These are phyloP conservation scores for Pasiphila rectangulata DNA, from an alignment of 2,888 invertebrate species.

Conservation along the genomic window DNA sequence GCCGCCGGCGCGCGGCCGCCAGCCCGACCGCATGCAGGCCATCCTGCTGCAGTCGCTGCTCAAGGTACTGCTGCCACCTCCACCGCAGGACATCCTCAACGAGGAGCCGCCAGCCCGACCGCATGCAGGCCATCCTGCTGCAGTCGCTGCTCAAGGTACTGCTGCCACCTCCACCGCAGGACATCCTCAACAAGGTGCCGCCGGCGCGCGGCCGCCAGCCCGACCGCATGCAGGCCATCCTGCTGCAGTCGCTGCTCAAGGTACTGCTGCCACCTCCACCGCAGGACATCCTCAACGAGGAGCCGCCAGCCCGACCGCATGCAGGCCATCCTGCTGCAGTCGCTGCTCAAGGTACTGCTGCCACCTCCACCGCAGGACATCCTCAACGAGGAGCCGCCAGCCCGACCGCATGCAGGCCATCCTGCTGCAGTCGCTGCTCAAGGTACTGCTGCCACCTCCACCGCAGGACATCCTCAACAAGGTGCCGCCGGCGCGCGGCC, in stretches of 20 bases:
- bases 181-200: conserved; percentile 97
- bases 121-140: too few species aligned
- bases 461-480: conserved; percentile 92
- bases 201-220: conserved; percentile 77
- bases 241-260: too few species aligned
- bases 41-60: too few species aligned
- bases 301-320: conserved; percentile 87
- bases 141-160: too few species aligned
- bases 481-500: conserved; percentile 88
- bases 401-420: conserved; percentile 72
- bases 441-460: conserved; percentile 69
- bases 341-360: too few species aligned
- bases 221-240: conserved; percentile 73
- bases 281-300: conserved; percentile 93
- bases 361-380: conserved; percentile 94
- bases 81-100: conserved; percentile 96
- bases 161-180: conserved; percentile 70
- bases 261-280: conserved; percentile 70
- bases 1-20: too few species aligned
- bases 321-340: conserved; percentile 70
- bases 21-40: too few species aligned
- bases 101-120: conserved; percentile 70
- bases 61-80: too few species aligned
- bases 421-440: too few species aligned
- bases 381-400: conserved; percentile 82